Base-by-base conservation (phyloP, 2,888 invertebrate genomes). In the Acanthosepion pharaonis region DNA sequence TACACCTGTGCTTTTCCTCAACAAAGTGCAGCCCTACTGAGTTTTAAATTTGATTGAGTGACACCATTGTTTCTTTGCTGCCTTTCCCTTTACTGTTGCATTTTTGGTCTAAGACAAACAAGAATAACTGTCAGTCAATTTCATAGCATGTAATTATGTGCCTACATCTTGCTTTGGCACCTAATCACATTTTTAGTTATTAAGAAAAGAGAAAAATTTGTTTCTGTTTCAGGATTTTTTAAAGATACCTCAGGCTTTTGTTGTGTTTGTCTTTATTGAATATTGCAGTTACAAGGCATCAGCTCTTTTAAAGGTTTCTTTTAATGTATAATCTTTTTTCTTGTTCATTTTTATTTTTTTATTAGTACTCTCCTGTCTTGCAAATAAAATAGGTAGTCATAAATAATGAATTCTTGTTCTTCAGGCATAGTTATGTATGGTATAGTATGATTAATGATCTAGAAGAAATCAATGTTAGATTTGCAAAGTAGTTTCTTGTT, bases 21-120 rank as follows among this genome's bases (percentile, higher is more conserved):
- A n/a, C n/a, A 15, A n/a, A n/a, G 23, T n/a, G n/a, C n/a, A 33
- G 28, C 78, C 78, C 78, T 78, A 59, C n/a, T n/a, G n/a, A 78
- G n/a, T 18, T 78, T 33, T 18, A 78, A 28, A 78, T 78, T n/a
- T 78, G 78, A 78, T 23, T 78, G 78, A 78, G 78, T n/a, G n/a
- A 15, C 78, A 78, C 78, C 33, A 8, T 64, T 64, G 15, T 78
- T 78, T n/a, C 78, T 15, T 33, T 78, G 18, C n/a, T 18, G n/a
- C 33, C n/a, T 78, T 78, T n/a, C 78, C 78, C 78, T 33, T 78
- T 78, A 33, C 11, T 33, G n/a, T 78, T 78, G 78, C n/a, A 78
- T 78, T 78, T n/a, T 78, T 78, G 78, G 78, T n/a, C 23, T n/a
- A 78, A 78, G 78, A 78, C 78, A 78, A 78, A 78, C 78, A 78